These are phyloP conservation scores for Artibeus jamaicensis DNA, from an alignment of 2,797 vertebrate species.

Conservation along the genomic window DNA sequence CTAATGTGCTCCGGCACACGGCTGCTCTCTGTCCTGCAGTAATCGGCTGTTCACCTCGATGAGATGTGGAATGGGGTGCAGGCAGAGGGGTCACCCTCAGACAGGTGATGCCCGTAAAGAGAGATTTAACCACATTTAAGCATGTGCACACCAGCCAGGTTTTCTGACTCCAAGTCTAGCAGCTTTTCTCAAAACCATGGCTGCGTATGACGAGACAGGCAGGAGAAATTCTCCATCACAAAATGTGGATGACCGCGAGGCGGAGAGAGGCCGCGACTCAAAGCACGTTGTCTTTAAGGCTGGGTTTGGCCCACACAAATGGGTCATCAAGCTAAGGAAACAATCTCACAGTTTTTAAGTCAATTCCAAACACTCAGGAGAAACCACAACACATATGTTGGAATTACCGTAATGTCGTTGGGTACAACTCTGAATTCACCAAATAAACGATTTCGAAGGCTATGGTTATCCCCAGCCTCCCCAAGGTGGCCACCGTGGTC, in stretches of 20 bases:
- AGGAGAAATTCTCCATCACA: not conserved
- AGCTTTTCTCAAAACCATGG: not conserved
- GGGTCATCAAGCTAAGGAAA: not conserved
- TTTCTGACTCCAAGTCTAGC: not conserved
- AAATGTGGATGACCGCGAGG: rapidly evolving
- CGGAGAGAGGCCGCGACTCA: not conserved
- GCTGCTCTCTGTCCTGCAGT: too few species aligned
- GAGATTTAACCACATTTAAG: too few species aligned
- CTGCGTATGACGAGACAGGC: not conserved
- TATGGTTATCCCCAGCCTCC: constrained; percentile 94
- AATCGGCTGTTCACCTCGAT: not conserved
- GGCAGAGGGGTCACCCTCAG: not conserved
- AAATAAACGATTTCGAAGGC: constrained; percentile 95
- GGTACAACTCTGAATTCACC: constrained; percentile 90
- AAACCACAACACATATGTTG: not conserved
- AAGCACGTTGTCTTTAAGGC: not conserved
- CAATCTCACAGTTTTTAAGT: not conserved
- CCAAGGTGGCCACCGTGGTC: constrained; percentile 90
- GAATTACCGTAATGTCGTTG: constrained; percentile 90
- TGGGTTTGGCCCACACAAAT: not conserved
- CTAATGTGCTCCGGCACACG: rapidly evolving
- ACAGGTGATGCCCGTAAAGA: rapidly evolving
- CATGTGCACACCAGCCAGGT: rapidly evolving
- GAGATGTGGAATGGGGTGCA: rapidly evolving
- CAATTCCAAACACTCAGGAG: not conserved